Evolutionary conservation across 1,140 invertebrate species (phyloP).

Genomic region (Lutraria rhynchaena): DNA sequence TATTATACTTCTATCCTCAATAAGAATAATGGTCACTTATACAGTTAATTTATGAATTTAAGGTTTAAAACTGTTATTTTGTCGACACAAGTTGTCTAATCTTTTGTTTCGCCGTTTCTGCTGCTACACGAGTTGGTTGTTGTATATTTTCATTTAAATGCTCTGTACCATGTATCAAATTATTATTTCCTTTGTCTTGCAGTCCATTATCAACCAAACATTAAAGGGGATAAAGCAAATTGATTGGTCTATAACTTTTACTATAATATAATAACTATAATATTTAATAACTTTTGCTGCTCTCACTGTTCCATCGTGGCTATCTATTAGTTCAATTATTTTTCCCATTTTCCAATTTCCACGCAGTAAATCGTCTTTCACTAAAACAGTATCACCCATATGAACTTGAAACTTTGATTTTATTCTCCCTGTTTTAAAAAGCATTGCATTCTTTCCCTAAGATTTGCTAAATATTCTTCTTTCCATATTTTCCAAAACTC

Average conservation of each 20-base stretch:
- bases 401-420: background rate
- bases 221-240: too few species aligned
- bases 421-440: background rate
- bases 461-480: background rate
- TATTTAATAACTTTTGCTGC: too few species aligned
- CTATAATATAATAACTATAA: too few species aligned
- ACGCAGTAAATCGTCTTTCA: background rate
- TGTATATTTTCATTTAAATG: background rate
- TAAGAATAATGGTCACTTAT: too few species aligned
- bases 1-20: too few species aligned
- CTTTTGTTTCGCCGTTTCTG: background rate
- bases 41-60: too few species aligned
- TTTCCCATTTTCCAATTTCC: background rate
- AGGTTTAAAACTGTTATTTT: background rate
- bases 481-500: constrained; percentile 1
- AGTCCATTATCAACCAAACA: background rate
- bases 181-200: background rate
- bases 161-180: background rate
- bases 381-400: background rate
- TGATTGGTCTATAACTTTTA: too few species aligned
- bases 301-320: too few species aligned
- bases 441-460: background rate
- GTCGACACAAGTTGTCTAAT: background rate
- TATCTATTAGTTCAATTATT: background rate
- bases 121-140: background rate